A percentile compares a stretch with the other conserved stretches of the same genome.
These are phyloP conservation scores for Linurgus olivaceus DNA, from an alignment of 2,797 vertebrate species.

Conservation along the genomic window DNA sequence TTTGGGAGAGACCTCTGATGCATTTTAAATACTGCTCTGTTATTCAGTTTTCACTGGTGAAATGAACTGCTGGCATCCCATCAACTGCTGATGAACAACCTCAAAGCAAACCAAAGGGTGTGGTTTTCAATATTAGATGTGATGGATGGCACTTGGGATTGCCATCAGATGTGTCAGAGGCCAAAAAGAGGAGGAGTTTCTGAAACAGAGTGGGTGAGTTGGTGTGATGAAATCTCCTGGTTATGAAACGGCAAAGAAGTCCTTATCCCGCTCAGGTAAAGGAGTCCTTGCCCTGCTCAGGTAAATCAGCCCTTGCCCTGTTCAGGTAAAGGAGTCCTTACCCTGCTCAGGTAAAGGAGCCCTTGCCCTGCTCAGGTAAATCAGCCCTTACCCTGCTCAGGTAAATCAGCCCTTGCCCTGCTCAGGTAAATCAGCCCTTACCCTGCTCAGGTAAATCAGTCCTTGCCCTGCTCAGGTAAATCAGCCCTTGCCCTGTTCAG, in stretches of 20 bases:
- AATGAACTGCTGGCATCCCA: background rate
- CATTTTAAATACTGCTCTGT: background rate
- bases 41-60: background rate
- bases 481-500: too few relatives aligned
- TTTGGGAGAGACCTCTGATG: background rate
- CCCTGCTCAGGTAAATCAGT: too few relatives aligned
- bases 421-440: too few relatives aligned
- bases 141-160: background rate
- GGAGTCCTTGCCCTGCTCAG: fast-evolving
- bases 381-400: too few relatives aligned
- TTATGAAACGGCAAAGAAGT: background rate
- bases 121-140: background rate
- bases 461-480: too few relatives aligned
- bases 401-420: too few relatives aligned
- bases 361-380: too few relatives aligned
- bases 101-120: background rate
- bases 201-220: background rate
- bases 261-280: background rate
- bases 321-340: too few relatives aligned
- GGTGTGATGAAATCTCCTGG: background rate
- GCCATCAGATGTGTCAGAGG: background rate
- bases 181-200: background rate
- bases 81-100: background rate
- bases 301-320: too few relatives aligned
- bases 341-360: too few relatives aligned